Conservation (phyloP, 23 tunicate genomes). For the Aplidium turbinatum region DNA sequence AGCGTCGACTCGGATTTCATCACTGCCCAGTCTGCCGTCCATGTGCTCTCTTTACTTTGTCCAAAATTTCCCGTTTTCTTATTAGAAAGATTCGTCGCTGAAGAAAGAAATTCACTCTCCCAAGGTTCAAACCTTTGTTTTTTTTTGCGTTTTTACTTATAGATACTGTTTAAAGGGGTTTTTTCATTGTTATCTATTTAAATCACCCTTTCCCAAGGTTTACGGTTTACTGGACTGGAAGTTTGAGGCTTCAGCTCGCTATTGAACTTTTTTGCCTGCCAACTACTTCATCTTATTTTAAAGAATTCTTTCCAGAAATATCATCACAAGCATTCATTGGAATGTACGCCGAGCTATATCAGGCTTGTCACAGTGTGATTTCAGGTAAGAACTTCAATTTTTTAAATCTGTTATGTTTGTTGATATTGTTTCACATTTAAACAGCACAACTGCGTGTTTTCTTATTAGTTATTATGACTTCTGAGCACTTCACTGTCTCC, state of each 20-base stretch:
- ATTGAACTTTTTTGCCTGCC: too few relatives aligned
- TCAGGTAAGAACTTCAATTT: slow-evolving; percentile 3
- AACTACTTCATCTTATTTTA: too few relatives aligned
- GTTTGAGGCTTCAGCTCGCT: too few relatives aligned
- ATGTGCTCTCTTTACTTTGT: slow-evolving; percentile 37
- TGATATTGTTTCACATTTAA: not conserved
- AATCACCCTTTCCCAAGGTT: too few relatives aligned
- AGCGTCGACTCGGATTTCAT: not conserved
- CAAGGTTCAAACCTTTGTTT: too few relatives aligned
- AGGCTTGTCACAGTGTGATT: slow-evolving; percentile 22
- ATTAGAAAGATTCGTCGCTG: slow-evolving; percentile 37
- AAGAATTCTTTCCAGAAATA: slow-evolving; percentile 1
- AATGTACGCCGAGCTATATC: slow-evolving; percentile 34
- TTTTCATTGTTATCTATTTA: too few relatives aligned
- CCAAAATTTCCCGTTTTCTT: slow-evolving; percentile 47
- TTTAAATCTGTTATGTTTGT: not conserved
- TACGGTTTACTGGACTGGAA: too few relatives aligned
- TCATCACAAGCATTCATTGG: slow-evolving; percentile 9
- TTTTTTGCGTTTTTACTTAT: too few relatives aligned
- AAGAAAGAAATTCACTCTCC: slow-evolving; percentile 18
- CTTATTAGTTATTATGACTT: too few relatives aligned
- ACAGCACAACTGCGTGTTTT: too few relatives aligned
- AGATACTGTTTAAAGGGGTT: too few relatives aligned
- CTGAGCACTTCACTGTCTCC: too few relatives aligned
- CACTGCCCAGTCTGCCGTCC: not conserved